Conservation (phyloP, 2,113 vertebrate species). For the Zosterops japonicus region DNA sequence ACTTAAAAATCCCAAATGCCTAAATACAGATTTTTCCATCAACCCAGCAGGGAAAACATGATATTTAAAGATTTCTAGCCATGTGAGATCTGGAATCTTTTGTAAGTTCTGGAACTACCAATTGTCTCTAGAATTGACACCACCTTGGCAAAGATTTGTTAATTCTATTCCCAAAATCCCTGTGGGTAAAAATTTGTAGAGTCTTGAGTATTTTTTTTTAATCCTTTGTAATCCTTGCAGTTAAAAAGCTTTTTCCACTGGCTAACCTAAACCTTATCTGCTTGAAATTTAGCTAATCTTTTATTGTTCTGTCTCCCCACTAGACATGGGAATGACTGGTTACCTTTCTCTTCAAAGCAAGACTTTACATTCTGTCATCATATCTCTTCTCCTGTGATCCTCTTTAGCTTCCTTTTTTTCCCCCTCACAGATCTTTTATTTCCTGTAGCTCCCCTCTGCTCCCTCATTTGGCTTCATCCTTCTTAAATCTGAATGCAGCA, state of each 20-base stretch:
- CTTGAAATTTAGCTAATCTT: neutral
- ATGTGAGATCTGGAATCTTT: neutral
- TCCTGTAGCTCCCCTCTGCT: neutral
- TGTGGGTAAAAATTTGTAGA: neutral
- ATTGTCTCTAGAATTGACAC: neutral
- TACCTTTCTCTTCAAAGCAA: conserved; percentile 19
- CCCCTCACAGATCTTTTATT: neutral
- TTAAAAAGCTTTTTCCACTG: conserved; percentile 16
- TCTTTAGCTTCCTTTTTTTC: neutral
- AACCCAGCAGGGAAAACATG: neutral
- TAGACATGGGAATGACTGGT: neutral
- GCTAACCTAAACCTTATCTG: conserved; percentile 11
- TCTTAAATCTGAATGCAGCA: neutral
- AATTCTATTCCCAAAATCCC: neutral
- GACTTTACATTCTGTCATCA: neutral
- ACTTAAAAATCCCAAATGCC: neutral
- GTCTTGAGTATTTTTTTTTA: neutral
- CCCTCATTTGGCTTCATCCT: conserved; percentile 11
- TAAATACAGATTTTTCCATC: neutral
- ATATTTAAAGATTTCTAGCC: neutral
- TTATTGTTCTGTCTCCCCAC: neutral
- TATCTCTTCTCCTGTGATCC: neutral
- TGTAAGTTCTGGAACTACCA: neutral
- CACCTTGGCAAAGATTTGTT: neutral
- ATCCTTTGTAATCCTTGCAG: conserved; percentile 31